Percentiles rank a stretch among this genome's conserved stretches.
Conservation (phyloP, 2,113 vertebrate species). For the Hipposideros armiger region DNA sequence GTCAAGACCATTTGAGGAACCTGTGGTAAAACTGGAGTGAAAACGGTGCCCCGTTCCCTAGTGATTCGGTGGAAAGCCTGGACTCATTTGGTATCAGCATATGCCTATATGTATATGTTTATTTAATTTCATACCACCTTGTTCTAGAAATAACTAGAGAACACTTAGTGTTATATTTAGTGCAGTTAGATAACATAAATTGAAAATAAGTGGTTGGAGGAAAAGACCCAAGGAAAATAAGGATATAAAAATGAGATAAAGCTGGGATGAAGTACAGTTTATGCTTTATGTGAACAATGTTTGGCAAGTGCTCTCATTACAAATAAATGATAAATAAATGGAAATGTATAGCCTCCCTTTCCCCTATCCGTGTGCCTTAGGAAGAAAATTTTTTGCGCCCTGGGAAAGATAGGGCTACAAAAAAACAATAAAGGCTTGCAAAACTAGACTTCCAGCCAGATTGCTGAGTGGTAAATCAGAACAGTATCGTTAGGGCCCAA, state of each 20-base stretch:
- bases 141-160: slow-evolving; percentile 47
- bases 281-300: background rate
- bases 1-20: slow-evolving; percentile 24
- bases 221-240: slow-evolving; percentile 43
- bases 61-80: background rate
- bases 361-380: background rate
- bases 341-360: background rate
- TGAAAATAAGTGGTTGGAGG: background rate
- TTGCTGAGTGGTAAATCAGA: background rate
- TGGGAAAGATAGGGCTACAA: background rate
- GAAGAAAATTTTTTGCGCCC: background rate
- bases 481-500: background rate
- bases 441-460: slow-evolving; percentile 1
- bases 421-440: slow-evolving; percentile 20
- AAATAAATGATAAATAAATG: background rate
- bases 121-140: slow-evolving; percentile 38
- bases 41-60: background rate
- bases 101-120: background rate
- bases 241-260: background rate
- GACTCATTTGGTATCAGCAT: background rate
- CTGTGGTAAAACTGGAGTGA: background rate
- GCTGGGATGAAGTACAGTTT: background rate
- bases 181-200: background rate
- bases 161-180: background rate
- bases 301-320: background rate